A percentile compares a stretch with the other conserved stretches of the same genome.
Conservation (phyloP, 2,888 invertebrate genomes). For the Geotrupes spiniger region DNA sequence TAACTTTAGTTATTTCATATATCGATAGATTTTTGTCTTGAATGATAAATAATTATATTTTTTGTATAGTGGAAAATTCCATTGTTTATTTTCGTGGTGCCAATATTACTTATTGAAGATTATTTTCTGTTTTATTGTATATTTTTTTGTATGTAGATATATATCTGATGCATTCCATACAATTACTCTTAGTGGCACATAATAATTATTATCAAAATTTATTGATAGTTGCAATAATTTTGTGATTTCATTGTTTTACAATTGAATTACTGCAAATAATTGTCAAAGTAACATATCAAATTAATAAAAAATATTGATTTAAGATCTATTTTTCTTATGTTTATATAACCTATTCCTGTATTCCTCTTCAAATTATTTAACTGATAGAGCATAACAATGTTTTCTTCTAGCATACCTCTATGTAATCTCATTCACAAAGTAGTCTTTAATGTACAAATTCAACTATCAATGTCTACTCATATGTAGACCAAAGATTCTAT, state of each 20-base stretch:
- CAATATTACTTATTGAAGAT: not conserved
- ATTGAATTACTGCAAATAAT: slow-evolving; percentile 35
- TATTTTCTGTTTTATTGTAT: not conserved
- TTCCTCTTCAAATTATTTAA: not conserved
- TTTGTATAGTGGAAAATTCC: no score
- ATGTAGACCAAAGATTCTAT: no score
- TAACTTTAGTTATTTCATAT: slow-evolving; percentile 1
- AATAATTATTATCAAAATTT: slow-evolving; percentile 25
- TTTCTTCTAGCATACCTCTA: no score
- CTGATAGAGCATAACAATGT: no score
- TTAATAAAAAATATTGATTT: slow-evolving; percentile 30
- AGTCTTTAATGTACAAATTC: no score
- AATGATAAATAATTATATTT: not conserved
- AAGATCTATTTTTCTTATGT: slow-evolving; percentile 10
- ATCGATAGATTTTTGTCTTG: not conserved
- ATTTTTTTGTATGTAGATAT: slow-evolving; percentile 18
- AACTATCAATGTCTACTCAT: no score
- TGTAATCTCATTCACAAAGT: no score
- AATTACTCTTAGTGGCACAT: slow-evolving; percentile 29
- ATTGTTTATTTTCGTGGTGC: slow-evolving; percentile 1
- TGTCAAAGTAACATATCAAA: slow-evolving; percentile 41
- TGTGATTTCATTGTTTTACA: slow-evolving; percentile 30
- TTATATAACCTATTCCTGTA: not conserved
- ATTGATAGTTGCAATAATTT: slow-evolving; percentile 34
- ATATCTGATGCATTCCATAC: slow-evolving; percentile 33